Percentiles rank a stretch among this genome's conserved stretches.
These are phyloP conservation scores for Leptinotarsa tumamoca DNA, from an alignment of 2,888 invertebrate genomes.

Conservation along the genomic window DNA sequence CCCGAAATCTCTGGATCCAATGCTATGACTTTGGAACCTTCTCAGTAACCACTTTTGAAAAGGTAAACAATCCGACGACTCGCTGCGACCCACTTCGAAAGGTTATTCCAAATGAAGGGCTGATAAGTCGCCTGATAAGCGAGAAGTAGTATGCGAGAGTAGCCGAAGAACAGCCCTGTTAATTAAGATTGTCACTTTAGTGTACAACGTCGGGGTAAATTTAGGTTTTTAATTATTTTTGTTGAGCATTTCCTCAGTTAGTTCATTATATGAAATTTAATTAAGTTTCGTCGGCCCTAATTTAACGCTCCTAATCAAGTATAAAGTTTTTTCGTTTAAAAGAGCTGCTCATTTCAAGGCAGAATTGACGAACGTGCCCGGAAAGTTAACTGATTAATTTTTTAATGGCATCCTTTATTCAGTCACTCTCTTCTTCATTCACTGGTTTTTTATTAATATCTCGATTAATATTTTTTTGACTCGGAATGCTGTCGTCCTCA, in stretches of 20 bases:
- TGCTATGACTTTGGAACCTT: background rate
- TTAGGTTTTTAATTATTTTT: conserved; percentile 70
- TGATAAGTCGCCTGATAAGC: conserved; percentile 64
- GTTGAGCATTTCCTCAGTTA: conserved; percentile 69
- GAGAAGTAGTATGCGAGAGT: conserved; percentile 59
- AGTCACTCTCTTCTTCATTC: conserved; percentile 48
- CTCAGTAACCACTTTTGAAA: background rate
- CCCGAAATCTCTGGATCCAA: background rate
- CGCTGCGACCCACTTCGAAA: conserved; percentile 9
- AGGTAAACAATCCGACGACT: conserved; percentile 10
- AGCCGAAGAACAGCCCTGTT: conserved; percentile 65
- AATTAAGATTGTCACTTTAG: conserved; percentile 69
- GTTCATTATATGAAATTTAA: conserved; percentile 70
- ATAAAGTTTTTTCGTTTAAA: conserved; percentile 66
- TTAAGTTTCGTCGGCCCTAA: conserved; percentile 68
- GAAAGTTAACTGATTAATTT: conserved; percentile 64
- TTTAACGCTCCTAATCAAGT: conserved; percentile 70
- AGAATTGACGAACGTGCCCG: conserved; percentile 65
- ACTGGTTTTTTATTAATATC: conserved; percentile 27
- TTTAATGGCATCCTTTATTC: conserved; percentile 60
- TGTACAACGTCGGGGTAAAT: conserved; percentile 65
- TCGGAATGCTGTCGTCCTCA: background rate
- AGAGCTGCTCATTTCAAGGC: conserved; percentile 63
- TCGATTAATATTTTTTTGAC: conserved; percentile 9
- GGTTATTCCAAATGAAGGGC: conserved; percentile 52